Percentiles rank a stretch among this genome's conserved stretches.
phyloP scores from a whole-genome alignment of 2,888 invertebrate species.

The Ferrisia virgata region DNA sequence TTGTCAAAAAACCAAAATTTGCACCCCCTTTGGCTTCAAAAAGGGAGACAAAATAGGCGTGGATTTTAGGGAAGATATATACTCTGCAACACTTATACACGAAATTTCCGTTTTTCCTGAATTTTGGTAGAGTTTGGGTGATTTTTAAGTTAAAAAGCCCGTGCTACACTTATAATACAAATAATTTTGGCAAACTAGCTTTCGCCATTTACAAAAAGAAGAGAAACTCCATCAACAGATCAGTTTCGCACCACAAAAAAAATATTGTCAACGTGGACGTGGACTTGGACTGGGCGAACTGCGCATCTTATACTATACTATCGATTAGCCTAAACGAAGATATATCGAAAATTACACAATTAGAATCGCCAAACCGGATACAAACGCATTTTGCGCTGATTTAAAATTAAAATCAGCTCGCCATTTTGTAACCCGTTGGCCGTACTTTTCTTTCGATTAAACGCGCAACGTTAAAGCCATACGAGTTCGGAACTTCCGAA shows the following conservation, averaged over 20 bases:
- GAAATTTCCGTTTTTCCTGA: too few species aligned
- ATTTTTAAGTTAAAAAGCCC: too few species aligned
- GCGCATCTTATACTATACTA: neutral
- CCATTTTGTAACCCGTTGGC: slow-evolving; percentile 6
- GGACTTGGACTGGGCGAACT: neutral
- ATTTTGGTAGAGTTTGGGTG: too few species aligned
- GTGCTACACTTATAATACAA: too few species aligned
- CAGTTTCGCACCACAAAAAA: neutral
- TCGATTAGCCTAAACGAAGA: neutral
- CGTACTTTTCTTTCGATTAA: neutral
- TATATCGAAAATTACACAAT: neutral
- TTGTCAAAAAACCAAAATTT: too few species aligned
- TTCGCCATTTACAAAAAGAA: too few species aligned
- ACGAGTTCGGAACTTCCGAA: neutral
- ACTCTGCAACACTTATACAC: too few species aligned
- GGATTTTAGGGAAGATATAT: too few species aligned
- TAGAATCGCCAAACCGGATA: neutral
- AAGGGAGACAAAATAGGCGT: too few species aligned
- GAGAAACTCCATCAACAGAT: too few species aligned
- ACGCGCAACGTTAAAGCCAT: neutral
- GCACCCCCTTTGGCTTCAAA: too few species aligned
- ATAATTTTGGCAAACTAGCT: too few species aligned
- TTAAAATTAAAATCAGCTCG: slow-evolving; percentile 14
- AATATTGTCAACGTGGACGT: neutral
- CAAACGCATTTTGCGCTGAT: neutral